Percentiles rank a stretch among this genome's conserved stretches.
Evolutionary conservation across 2,797 vertebrate genomes (phyloP).

Genomic region (Rousettus madagascariensis): DNA sequence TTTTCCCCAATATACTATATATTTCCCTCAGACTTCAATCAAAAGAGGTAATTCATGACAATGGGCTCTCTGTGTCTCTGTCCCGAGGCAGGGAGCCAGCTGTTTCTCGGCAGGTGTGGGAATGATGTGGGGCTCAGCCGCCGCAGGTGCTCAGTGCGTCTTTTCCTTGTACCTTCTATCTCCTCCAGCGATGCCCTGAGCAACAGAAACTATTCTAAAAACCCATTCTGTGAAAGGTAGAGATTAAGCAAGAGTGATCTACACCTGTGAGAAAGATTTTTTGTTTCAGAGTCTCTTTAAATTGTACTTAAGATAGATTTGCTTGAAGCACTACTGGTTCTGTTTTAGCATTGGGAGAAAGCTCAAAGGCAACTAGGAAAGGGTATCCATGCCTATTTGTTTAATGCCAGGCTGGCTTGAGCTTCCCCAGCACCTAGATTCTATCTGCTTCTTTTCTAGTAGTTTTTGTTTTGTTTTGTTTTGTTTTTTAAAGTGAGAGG

Average conservation of each 20-base stretch:
- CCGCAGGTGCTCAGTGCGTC: slow-evolving; percentile 16
- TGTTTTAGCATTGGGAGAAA: background rate
- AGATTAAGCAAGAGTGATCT: slow-evolving; percentile 50
- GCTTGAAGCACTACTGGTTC: background rate
- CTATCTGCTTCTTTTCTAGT: background rate
- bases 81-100: slow-evolving; percentile 42
- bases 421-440: background rate
- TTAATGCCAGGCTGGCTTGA: background rate
- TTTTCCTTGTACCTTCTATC: background rate
- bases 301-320: slow-evolving; percentile 7
- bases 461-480: too few species aligned
- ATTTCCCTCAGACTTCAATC: slow-evolving; percentile 56
- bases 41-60: slow-evolving; percentile 57
- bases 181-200: slow-evolving; percentile 25
- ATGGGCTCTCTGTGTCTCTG: slow-evolving; percentile 17
- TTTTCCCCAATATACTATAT: background rate
- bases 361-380: background rate
- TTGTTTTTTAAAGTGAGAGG: too few species aligned
- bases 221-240: background rate
- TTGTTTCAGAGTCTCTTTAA: slow-evolving; percentile 39
- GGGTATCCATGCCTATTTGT: background rate
- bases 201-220: slow-evolving; percentile 34
- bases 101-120: slow-evolving; percentile 56
- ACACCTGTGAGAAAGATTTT: slow-evolving; percentile 15
- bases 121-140: background rate